A percentile compares a stretch with the other conserved stretches of the same genome.
Conservation (phyloP, 1,140 invertebrate species). For the Atta texana region DNA sequence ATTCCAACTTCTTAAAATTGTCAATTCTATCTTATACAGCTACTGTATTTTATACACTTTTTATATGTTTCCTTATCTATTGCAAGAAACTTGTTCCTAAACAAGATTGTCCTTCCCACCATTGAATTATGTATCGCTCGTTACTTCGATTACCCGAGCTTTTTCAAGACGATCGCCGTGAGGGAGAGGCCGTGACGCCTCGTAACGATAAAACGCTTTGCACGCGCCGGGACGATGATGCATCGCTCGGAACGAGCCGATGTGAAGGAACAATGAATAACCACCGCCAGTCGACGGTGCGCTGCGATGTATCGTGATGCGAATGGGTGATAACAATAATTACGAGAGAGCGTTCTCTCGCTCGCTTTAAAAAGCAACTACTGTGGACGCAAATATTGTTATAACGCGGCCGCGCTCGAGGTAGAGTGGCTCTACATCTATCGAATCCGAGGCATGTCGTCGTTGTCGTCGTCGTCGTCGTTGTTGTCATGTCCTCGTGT, state of each 20-base stretch:
- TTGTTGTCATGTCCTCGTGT: background rate
- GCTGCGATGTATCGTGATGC: conserved; percentile 32
- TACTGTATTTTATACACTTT: background rate
- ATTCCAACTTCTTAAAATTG: background rate
- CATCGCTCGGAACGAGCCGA: conserved; percentile 14
- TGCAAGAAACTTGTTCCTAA: background rate
- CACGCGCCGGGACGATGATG: conserved; percentile 20
- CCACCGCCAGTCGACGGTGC: background rate
- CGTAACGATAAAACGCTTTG: conserved; percentile 27
- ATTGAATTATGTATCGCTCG: background rate
- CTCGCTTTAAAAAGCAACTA: background rate
- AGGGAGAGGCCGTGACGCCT: conserved; percentile 3
- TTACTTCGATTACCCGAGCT: conserved; percentile 18
- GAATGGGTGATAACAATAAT: conserved; percentile 42
- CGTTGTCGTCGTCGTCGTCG: background rate
- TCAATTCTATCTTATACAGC: background rate
- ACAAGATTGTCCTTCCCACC: background rate
- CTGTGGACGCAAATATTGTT: conserved; percentile 42
- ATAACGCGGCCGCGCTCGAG: background rate
- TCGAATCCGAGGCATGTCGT: background rate
- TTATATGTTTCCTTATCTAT: background rate
- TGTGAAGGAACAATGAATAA: conserved; percentile 40
- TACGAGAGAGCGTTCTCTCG: background rate
- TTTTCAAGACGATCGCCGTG: conserved; percentile 8
- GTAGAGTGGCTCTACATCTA: background rate